Evolutionary conservation across 2,113 vertebrate species (phyloP), one percentile per base, ranked within the genome.

Genomic region (Pituophis catenifer): DNA sequence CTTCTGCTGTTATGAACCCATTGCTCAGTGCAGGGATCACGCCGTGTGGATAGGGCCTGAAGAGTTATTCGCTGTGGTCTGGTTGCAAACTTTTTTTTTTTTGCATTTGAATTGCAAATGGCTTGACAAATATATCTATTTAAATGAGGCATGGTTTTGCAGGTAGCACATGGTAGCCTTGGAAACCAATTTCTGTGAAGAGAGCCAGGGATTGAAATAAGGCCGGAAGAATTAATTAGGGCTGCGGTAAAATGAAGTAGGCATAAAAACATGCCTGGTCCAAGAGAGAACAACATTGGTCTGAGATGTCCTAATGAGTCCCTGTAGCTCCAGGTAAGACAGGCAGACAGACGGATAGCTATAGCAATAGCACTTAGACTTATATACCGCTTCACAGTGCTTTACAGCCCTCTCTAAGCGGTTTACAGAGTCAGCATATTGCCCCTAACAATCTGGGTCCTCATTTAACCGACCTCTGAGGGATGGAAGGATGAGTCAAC

Each of bases 11-110:
- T 62, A 23, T 92, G 96, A 95, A 2, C 94, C 97, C 93, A 92
- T 96, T 97, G 96, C 96, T 97, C 95, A 95, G 97, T 96, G 93
- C 94, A 93, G 89, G 91, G 95, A 97, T 97, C 93, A 93, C 91
- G 89, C 92, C 95, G 92, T 94, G 89, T 95, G 96, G 97, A 96
- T 94, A 44, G 92, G 81, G 91, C 91, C 95, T 97, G 94, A 96
- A 96, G 92, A 96, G 89, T 93, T 97, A 94, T 97, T 97, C 50
- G 92, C 92, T 94, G 65, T 29, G 93, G 24, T 94, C 95, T 95
- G 94, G 53, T 52, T 94, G 59, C 89, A 88, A 97, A 96, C 52
- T 91, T 95, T 55, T 4, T 19, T 57, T 57, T 7, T 21, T 57
- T 88, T 4, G 54, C 10, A 96, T 97, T 94, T 96, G 89, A 97